Percentiles rank a stretch among this genome's conserved stretches.
Conservation (phyloP, 1,140 invertebrate genomes). For the Streblospio benedicti region DNA sequence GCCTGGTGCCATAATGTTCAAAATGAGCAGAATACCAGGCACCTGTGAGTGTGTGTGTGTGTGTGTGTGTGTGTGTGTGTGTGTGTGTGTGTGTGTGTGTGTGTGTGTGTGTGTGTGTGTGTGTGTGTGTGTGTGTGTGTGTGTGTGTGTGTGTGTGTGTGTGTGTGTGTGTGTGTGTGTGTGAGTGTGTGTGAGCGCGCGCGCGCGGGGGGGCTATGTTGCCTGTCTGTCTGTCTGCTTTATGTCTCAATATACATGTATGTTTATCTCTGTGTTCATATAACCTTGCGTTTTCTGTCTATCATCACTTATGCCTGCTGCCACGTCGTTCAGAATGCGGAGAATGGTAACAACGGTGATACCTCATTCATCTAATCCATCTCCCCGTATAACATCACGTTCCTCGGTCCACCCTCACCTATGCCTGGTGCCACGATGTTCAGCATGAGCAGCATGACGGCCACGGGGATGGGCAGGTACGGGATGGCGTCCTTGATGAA, state of each 20-base stretch:
- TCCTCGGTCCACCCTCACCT: conserved; percentile 57
- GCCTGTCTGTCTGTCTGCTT: neutral
- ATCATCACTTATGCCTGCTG: too few relatives aligned
- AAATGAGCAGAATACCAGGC: conserved; percentile 74
- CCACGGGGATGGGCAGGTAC: conserved; percentile 69
- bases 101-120: conserved; percentile 11
- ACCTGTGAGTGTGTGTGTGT: conserved; percentile 38
- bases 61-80: conserved; percentile 9
- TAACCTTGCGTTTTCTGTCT: too few relatives aligned
- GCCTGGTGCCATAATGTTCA: conserved; percentile 77
- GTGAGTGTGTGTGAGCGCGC: neutral
- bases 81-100: conserved; percentile 8
- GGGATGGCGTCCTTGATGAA: conserved; percentile 81
- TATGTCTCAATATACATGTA: neutral
- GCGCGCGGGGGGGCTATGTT: neutral
- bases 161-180: conserved; percentile 15
- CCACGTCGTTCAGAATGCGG: too few relatives aligned
- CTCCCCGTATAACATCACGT: too few relatives aligned
- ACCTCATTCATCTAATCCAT: neutral
- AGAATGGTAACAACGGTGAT: neutral
- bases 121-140: conserved; percentile 13
- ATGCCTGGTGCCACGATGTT: conserved; percentile 77
- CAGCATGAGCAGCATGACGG: conserved; percentile 74
- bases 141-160: conserved; percentile 11
- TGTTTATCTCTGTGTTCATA: neutral